Percentiles rank a stretch among this genome's conserved stretches.
phyloP scores from a whole-genome alignment of 2,888 invertebrate species.

The Tridacna crocea region DNA sequence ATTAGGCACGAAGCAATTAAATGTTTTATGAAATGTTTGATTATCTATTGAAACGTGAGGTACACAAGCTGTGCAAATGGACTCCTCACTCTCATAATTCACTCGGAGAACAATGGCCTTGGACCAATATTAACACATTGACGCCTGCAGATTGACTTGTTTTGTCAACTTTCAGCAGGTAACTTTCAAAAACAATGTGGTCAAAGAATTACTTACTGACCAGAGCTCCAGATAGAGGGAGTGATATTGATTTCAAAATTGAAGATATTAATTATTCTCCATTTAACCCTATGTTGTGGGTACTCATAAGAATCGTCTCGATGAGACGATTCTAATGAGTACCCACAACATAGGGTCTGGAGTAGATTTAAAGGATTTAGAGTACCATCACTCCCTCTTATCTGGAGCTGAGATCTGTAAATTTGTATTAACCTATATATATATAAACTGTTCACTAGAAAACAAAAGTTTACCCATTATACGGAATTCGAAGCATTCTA shows the following conservation, averaged over 20 bases:
- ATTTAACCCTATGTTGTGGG: too few relatives aligned
- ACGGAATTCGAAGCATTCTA: too few relatives aligned
- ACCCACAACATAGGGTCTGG: too few relatives aligned
- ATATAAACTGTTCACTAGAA: neutral
- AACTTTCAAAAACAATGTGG: neutral
- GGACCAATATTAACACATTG: neutral
- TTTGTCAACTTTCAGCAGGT: neutral
- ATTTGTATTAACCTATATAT: neutral
- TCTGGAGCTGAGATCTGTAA: too few relatives aligned
- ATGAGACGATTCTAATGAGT: too few relatives aligned
- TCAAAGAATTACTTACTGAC: neutral
- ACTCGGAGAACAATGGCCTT: neutral
- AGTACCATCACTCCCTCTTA: too few relatives aligned
- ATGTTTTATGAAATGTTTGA: conserved; percentile 33
- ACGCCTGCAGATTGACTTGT: neutral
- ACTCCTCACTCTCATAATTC: conserved; percentile 7
- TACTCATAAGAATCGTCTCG: too few relatives aligned
- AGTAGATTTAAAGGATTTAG: too few relatives aligned
- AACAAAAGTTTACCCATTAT: neutral
- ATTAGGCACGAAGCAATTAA: conserved; percentile 37
- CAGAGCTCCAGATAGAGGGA: too few relatives aligned
- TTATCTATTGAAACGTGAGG: conserved; percentile 35
- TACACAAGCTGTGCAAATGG: conserved; percentile 40
- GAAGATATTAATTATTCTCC: too few relatives aligned
- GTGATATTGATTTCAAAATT: too few relatives aligned